Evolutionary conservation across 2,113 vertebrate species (phyloP).

Genomic region (Burhinus oedicnemus): DNA sequence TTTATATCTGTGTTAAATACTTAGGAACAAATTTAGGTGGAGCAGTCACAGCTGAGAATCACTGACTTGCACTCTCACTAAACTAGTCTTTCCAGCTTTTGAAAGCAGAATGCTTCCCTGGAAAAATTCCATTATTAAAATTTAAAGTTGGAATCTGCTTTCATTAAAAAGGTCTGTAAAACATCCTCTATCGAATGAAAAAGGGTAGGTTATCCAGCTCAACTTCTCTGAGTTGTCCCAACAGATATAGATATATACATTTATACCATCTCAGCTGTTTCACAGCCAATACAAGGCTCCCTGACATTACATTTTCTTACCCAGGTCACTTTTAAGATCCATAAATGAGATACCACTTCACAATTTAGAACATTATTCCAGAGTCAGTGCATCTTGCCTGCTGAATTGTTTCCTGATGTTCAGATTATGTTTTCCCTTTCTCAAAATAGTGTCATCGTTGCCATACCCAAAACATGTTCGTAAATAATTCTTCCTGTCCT

Average conservation of each 20-base stretch:
- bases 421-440: background rate
- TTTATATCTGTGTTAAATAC: background rate
- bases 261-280: background rate
- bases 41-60: background rate
- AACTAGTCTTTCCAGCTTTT: background rate
- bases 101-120: background rate
- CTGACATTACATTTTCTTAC: background rate
- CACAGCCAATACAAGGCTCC: background rate
- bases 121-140: background rate
- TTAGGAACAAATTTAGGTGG: background rate
- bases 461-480: background rate
- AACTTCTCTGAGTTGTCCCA: background rate
- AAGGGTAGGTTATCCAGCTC: background rate
- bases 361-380: background rate
- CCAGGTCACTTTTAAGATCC: background rate
- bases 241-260: background rate
- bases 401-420: background rate
- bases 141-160: background rate
- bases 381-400: background rate
- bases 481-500: background rate
- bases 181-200: background rate
- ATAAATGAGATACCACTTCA: background rate
- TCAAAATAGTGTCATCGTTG: background rate
- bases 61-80: rapidly evolving
- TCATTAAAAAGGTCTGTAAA: background rate